Percentiles rank a stretch among this genome's conserved stretches.
Conservation (phyloP, 2,113 vertebrate genomes). For the Myanophis thanlyinensis region DNA sequence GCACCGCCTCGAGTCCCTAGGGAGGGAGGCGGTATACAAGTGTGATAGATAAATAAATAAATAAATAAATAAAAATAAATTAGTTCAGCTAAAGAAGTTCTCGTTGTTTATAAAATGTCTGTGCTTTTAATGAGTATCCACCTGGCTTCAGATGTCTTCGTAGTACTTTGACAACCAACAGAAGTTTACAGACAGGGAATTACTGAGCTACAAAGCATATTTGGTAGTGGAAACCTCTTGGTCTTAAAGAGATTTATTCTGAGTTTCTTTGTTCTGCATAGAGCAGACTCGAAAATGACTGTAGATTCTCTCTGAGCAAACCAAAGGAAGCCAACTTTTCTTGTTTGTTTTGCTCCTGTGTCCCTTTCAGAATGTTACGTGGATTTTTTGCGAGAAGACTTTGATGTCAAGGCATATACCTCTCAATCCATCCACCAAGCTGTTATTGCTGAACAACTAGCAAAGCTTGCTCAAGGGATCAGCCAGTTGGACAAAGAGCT, state of each 20-base stretch:
- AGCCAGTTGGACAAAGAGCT: constrained; percentile 97
- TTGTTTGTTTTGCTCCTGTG: not conserved
- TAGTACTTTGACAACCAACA: not conserved
- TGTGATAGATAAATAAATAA: too few species aligned
- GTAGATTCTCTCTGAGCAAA: not conserved
- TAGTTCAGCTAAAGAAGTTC: not conserved
- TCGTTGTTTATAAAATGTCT: not conserved
- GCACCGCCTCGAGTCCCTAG: too few species aligned
- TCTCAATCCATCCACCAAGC: constrained; percentile 94
- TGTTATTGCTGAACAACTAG: constrained; percentile 92
- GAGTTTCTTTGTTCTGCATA: not conserved
- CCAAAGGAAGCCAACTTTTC: not conserved
- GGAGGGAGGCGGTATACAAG: too few species aligned
- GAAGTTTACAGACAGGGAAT: not conserved
- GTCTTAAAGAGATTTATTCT: not conserved
- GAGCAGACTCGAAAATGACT: not conserved
- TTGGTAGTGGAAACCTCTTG: not conserved
- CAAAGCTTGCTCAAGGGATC: constrained; percentile 93
- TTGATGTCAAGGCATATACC: constrained; percentile 94
- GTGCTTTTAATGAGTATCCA: not conserved
- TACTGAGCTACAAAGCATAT: too few species aligned
- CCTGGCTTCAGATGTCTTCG: not conserved
- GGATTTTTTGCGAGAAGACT: constrained; percentile 87
- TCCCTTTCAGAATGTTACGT: constrained; percentile 82
- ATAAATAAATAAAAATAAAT: too few species aligned